Base-by-base conservation (phyloP, 2,888 invertebrate genomes). In the Morinoia aosen region DNA sequence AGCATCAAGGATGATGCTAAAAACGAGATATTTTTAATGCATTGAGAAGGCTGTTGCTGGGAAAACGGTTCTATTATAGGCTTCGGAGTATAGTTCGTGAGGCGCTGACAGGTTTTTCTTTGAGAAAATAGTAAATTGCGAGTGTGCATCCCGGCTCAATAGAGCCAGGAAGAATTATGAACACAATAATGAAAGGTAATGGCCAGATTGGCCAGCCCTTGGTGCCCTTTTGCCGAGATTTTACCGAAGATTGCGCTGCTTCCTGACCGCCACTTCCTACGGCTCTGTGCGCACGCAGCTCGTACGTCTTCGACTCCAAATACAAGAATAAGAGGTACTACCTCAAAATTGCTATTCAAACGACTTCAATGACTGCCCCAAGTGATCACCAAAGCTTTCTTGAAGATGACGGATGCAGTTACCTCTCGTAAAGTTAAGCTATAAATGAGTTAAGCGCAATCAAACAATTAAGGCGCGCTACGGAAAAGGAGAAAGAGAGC, bases 91-190 rank as follows among this genome's bases (percentile, higher is more conserved):
- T 76, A n/a, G 56, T 57, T 93, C 93, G 93, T 93, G 93, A 93
- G 57, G 58, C 57, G 56, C 93, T 57, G 93, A 93, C 93, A 56
- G 57, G 48, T 48, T 57, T 57, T 93, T 93, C 93, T 93, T 93
- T 57, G 39, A 57, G 57, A 93, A 93, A 93, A 93, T 93, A 93
- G 57, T 57, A 93, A 93, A 93, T 93, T 93, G 57, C 58, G 48
- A 93, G 93, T 93, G 93, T 93, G 93, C 93, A 93, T 93, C 93
- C 57, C 57, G 57, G 93, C 58, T 93, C 93, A 57, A 93, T 93
- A 93, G 57, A 93, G 57, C 93, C 93, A 93, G 93, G 57, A 93
- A 93, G 93, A 93, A 93, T 93, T 93, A 93, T 93, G 93, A 93
- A 93, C 93, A 25, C 93, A 93, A 93, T 93, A 57, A 93, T 93